These are phyloP conservation scores for Acanthoscelides obtectus DNA, from an alignment of 2,888 invertebrate genomes.

Conservation along the genomic window DNA sequence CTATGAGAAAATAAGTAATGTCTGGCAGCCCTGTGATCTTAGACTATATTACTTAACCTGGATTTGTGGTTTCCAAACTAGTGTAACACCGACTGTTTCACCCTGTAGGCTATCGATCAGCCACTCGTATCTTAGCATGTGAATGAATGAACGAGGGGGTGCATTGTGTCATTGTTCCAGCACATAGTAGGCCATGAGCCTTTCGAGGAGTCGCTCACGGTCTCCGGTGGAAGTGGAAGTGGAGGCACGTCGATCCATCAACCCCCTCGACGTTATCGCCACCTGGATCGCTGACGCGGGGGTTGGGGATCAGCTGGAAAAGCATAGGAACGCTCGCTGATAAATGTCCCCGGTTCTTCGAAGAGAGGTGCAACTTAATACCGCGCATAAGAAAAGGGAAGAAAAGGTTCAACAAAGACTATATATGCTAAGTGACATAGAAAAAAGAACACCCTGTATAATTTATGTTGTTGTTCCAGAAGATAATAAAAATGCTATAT, in stretches of 20 bases:
- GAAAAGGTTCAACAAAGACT: background rate
- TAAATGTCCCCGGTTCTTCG: background rate
- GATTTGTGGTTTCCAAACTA: too few species aligned
- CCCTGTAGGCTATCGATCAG: background rate
- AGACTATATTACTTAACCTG: too few species aligned
- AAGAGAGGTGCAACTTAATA: background rate
- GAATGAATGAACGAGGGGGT: background rate
- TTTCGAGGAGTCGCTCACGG: background rate
- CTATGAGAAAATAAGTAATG: too few species aligned
- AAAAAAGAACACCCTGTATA: too few species aligned
- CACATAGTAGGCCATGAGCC: background rate
- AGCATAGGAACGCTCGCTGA: background rate
- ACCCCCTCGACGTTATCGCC: constrained; percentile 1
- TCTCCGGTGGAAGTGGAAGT: background rate
- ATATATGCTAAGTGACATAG: background rate
- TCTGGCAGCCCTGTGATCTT: too few species aligned
- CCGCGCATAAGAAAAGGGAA: background rate
- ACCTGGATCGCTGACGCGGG: constrained; percentile 3
- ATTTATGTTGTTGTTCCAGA: too few species aligned
- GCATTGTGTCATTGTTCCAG: background rate
- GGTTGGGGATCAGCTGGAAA: background rate
- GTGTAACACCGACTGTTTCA: too few species aligned
- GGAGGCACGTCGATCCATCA: background rate
- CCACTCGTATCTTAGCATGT: background rate
- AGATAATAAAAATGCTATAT: too few species aligned